Base-by-base conservation (phyloP, 1,140 invertebrate genomes). In the Chlorops oryzae region DNA sequence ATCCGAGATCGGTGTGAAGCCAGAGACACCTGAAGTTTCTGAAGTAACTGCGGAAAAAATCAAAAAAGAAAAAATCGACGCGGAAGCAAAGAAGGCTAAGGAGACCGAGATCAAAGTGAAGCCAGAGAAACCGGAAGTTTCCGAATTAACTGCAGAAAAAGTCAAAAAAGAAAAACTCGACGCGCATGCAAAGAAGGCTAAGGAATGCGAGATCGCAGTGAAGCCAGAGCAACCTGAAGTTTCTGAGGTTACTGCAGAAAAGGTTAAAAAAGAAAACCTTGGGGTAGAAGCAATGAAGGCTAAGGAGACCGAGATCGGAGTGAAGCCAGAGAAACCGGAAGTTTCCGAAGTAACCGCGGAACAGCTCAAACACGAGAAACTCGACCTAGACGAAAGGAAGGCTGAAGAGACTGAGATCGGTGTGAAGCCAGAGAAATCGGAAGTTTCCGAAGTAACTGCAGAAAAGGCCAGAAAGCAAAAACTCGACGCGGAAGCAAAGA, bases 161-260 rank as follows among this genome's bases (percentile, higher is more conserved):
- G n/a, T n/a, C n/a, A n/a, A n/a, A n/a, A n/a, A n/a, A n/a, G n/a
- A n/a, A n/a, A n/a, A n/a, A n/a, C n/a, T n/a, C n/a, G n/a, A n/a
- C n/a, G n/a, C n/a, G n/a, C n/a, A n/a, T n/a, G n/a, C n/a, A n/a
- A n/a, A n/a, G n/a, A n/a, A n/a, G n/a, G n/a, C n/a, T n/a, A n/a
- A n/a, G n/a, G n/a, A n/a, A n/a, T n/a, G n/a, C n/a, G n/a, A n/a
- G n/a, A n/a, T n/a, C 57, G 15, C 58, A 62, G 37, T 50, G 51
- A 44, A 54, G 58, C 32, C 56, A 52, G 32, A 43, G 57, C 28
- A 47, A 58, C 35, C 34, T 55, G 51, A 52, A 50, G 39, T 34
- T 17, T 38, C 38, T 43, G 49, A 39, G n/a, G n/a, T n/a, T n/a
- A n/a, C n/a, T n/a, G n/a, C n/a, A n/a, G n/a, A n/a, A 48, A 43